Base-by-base conservation (phyloP, 2,888 invertebrate genomes). In the Calameuta pallipes region DNA sequence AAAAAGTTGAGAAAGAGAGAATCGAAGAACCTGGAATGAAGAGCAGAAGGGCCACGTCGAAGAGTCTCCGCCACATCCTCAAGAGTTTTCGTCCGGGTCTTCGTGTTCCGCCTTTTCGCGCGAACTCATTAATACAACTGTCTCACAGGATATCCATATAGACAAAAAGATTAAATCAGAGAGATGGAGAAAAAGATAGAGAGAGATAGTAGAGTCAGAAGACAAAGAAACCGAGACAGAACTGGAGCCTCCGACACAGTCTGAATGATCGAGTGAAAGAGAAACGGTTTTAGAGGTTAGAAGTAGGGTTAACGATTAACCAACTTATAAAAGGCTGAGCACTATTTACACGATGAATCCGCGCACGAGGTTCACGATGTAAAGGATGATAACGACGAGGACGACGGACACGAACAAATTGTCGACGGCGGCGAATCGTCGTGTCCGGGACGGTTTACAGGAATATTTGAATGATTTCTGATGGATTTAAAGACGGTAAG, bases 21-120 rank as follows among this genome's bases (percentile, higher is more conserved):
- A 79, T 73, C 77, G 82, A 79, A 31, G 74, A 70, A 80, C 77
- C 78, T 79, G 80, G 80, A 81, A 79, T 82, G 80, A 71, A 71
- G 71, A 71, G 71, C 71, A 71, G 71, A 34, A 71, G 71, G 33
- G 71, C 71, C 71, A 34, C 71, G 71, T 71, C 34, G 71, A 71
- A 33, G 33, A 71, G 9, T 71, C 71, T 71, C 12, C 33, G 71
- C 71, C 71, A 71, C 71, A 71, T 71, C 71, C 33, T 71, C 71
- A 71, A 31, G 71, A 71, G 31, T 71, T 31, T 34, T 71, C 71
- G 71, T 71, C 71, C 33, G 33, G 71, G 71, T 71, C 71, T 71
- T 34, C 71, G 71, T 71, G 31, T 71, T 34, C 31, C 31, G 71
- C 71, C 3, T 71, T 33, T 12, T 71, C 33, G 31, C 71, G 71